A percentile compares a stretch with the other conserved stretches of the same genome.
These are phyloP conservation scores for Endomychus coccineus DNA, from an alignment of 2,888 invertebrate genomes.

Conservation along the genomic window DNA sequence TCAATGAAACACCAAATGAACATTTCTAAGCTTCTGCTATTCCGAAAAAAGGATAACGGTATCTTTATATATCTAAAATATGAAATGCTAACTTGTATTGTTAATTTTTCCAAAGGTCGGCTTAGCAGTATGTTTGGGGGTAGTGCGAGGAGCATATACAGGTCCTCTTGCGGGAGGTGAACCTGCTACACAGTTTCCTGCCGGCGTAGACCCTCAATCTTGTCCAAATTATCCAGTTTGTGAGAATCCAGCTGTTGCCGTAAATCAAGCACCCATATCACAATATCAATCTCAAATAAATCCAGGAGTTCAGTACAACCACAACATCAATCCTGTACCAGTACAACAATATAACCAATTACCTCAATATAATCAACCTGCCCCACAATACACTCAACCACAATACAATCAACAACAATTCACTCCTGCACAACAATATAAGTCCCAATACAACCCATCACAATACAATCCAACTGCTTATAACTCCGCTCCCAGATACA, in stretches of 20 bases:
- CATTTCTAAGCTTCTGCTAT: too few relatives aligned
- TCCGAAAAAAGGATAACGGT: too few relatives aligned
- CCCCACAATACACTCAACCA: slow-evolving; percentile 14
- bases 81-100: too few relatives aligned
- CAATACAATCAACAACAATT: slow-evolving; percentile 18
- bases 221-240: slow-evolving; percentile 38
- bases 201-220: slow-evolving; percentile 32
- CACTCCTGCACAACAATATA: slow-evolving; percentile 16
- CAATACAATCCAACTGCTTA: slow-evolving; percentile 8
- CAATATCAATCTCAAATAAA: slow-evolving; percentile 22
- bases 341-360: slow-evolving; percentile 14
- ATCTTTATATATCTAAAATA: too few relatives aligned
- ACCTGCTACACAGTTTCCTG: slow-evolving; percentile 34
- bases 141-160: slow-evolving; percentile 28
- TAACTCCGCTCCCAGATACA: slow-evolving; percentile 3
- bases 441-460: slow-evolving; percentile 26
- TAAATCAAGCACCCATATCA: slow-evolving; percentile 20
- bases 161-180: slow-evolving; percentile 34
- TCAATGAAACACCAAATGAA: too few relatives aligned
- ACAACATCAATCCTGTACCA: slow-evolving; percentile 15
- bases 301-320: too few relatives aligned
- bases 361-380: slow-evolving; percentile 18
- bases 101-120: slow-evolving; percentile 27
- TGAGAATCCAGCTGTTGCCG: slow-evolving; percentile 32
- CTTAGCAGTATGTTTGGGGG: slow-evolving; percentile 30